Conservation (phyloP, 2,888 invertebrate genomes). For the Cistogaster globosa region DNA sequence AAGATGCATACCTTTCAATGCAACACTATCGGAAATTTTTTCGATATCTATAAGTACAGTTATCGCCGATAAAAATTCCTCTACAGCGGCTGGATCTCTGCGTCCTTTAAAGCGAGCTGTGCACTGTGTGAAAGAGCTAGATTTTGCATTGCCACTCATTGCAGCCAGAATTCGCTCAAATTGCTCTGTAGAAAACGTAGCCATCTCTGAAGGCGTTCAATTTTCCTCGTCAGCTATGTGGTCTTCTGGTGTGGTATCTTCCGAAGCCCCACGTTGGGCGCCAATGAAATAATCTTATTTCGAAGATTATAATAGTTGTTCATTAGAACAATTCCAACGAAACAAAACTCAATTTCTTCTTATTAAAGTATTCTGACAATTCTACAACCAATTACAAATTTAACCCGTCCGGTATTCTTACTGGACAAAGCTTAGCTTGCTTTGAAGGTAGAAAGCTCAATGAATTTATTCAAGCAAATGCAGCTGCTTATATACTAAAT, state of each 20-base stretch:
- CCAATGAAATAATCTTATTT: no score
- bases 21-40: slow-evolving; percentile 52
- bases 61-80: slow-evolving; percentile 60
- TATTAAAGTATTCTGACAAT: no score
- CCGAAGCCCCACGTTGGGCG: slow-evolving; percentile 33
- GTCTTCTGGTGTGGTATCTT: slow-evolving; percentile 8
- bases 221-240: background rate
- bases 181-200: slow-evolving; percentile 33
- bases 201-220: slow-evolving; percentile 23
- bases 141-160: slow-evolving; percentile 6
- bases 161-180: slow-evolving; percentile 16
- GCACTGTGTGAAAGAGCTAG: slow-evolving; percentile 54
- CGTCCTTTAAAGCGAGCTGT: slow-evolving; percentile 49
- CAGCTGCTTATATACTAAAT: no score
- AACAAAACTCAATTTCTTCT: no score
- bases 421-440: slow-evolving; percentile 7
- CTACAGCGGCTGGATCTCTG: slow-evolving; percentile 60
- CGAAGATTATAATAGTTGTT: background rate
- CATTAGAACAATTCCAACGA: background rate
- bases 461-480: background rate
- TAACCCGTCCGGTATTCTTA: slow-evolving; percentile 19
- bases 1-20: slow-evolving; percentile 64
- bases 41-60: slow-evolving; percentile 59
- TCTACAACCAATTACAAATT: background rate
- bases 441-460: background rate